Base-by-base conservation (phyloP, 2,113 vertebrate species). In the Conger conger region DNA sequence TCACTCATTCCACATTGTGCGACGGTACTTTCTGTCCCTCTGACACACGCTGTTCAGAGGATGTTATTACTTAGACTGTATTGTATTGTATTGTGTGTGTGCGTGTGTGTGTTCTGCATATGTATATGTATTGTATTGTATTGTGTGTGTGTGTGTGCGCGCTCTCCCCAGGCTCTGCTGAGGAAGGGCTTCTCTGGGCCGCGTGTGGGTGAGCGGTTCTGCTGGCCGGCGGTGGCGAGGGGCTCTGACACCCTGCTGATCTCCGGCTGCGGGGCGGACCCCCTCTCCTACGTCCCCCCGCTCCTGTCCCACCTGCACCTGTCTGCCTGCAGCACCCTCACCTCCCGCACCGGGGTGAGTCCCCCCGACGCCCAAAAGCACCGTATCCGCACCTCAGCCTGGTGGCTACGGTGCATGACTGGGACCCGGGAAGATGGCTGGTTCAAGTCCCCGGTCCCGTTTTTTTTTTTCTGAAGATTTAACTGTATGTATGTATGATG, bases 191-290 rank as follows among this genome's bases (percentile, higher is more conserved):
- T 93, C 86, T 27, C 8, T 6, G 86, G 90, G 6, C 95, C 95
- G 9, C 94, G 87, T 84, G 89, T 94, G 16, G 90, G 94, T 0
- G 94, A 97, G 35, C 90, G 95, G 7, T 96, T 97, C 92, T 96
- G 95, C 63, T 99, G 98, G 98, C 96, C 97, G 0, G 89, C 96
- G 2, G 90, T 97, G 86, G 95, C 96, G 0, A 90, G 88, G 79
- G 97, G 98, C 76, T 95, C 86, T 89, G 96, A 98, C 81, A 93
- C 95, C 0, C 4, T 98, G 16, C 87, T 96, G 36, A 88, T 99
- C 84, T 96, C 95, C 0, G 89, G 90, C 3, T 79, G 84, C 33
- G 96, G 93, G n/a, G 93, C 94, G 0, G 92, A 96, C 86, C 97
- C 97, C 0, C 88, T 96, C 4, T 76, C 95, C 53, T 99, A 98